Evolutionary conservation across 92 coral and sea anemone species (phyloP), one percentile per base, ranked within the genome.

Genomic region (Metridium senile): DNA sequence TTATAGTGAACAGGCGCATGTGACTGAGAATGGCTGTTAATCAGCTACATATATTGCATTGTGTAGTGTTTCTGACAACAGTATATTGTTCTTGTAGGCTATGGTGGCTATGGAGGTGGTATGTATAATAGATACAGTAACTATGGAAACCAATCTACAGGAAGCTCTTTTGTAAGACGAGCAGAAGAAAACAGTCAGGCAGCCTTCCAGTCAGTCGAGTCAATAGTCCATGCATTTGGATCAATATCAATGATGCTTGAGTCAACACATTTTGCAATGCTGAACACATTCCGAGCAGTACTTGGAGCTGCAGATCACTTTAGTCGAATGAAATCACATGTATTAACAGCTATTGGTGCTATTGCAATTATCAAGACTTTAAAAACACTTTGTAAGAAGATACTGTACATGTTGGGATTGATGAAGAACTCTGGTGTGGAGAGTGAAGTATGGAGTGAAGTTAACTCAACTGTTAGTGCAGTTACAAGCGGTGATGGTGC

Each of bases 221-320:
- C 99, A 19, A 89, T 95, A 31, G 99, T 95, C 30, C 99, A 95
- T 43, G 99, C 99, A 2, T 95, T 95, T 87, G 99, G 99, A 26
- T 95, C 99, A 13, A 88, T 95, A 34, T 94, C 99, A 1, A 95
- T 93, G 99, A 95, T 95, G 99, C 66, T 95, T 58, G 99, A 95
- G 32, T 95, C 99, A 54, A 95, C 99, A 0, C 97, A 92, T 70
- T 95, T 95, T 89, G 99, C 99, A 17, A 91, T 95, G 74, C 84
- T 76, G 13, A 95, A 91, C 66, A 84, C 99, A 23, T 95, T 95
- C 71, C 72, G 88, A 58, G 99, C 99, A 28, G 99, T 95, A 34
- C 79, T 95, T 33, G 93, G 99, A 21, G 97, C 94, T 22, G 99
- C 99, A 1, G 97, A 95, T 76, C 97, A 95, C 71, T 95, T 95